A percentile compares a stretch with the other conserved stretches of the same genome.
phyloP scores from a whole-genome alignment of 2,888 invertebrate genomes.

The Trilocha varians region DNA sequence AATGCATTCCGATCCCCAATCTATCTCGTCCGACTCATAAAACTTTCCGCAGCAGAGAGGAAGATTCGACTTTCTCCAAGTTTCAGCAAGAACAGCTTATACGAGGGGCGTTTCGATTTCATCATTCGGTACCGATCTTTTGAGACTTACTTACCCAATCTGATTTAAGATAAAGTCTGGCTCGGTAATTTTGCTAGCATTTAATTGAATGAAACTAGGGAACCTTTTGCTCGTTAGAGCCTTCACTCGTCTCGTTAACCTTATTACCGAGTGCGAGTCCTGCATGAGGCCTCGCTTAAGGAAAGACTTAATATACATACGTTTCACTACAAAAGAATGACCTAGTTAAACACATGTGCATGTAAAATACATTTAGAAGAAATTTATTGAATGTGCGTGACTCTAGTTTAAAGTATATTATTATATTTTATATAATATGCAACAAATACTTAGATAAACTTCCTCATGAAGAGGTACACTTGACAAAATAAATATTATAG shows the following conservation, averaged over 20 bases:
- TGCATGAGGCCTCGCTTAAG: conserved; percentile 20
- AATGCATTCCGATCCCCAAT: conserved; percentile 55
- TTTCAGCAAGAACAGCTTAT: conserved; percentile 36
- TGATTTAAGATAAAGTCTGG: conserved; percentile 7
- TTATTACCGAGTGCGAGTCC: conserved; percentile 47
- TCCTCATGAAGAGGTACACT: too few relatives aligned
- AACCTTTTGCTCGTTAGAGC: conserved; percentile 45
- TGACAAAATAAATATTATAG: too few relatives aligned
- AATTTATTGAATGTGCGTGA: too few relatives aligned
- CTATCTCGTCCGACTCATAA: conserved; percentile 57
- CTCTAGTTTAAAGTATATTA: too few relatives aligned
- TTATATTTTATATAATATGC: too few relatives aligned
- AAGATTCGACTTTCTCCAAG: conserved; percentile 40
- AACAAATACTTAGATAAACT: too few relatives aligned
- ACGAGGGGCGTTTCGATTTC: conserved; percentile 23
- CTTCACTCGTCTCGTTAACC: conserved; percentile 56
- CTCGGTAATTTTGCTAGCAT: conserved; percentile 20
- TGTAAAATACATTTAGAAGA: background rate
- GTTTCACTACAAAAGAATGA: conserved; percentile 22
- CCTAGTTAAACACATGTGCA: conserved; percentile 12
- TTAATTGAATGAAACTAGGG: conserved; percentile 41
- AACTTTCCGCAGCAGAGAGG: conserved; percentile 48
- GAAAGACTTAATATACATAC: conserved; percentile 16
- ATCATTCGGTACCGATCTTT: conserved; percentile 19
- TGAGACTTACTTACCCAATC: conserved; percentile 8